Evolutionary conservation across 2,113 vertebrate genomes (phyloP).

Genomic region (Neotragus moschatus): DNA sequence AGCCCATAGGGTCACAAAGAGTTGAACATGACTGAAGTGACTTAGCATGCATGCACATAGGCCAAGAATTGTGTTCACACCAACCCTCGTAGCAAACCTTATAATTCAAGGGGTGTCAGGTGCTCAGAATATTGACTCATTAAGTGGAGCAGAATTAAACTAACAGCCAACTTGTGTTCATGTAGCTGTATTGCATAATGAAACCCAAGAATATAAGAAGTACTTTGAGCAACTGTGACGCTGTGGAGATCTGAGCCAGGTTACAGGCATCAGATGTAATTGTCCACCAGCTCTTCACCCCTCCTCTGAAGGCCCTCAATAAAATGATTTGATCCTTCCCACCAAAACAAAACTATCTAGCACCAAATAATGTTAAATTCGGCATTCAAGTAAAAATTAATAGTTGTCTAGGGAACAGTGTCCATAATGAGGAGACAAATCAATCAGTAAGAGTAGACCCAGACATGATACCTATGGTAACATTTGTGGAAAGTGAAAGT

Average conservation of each 20-base stretch:
- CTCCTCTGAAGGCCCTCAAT: background rate
- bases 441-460: background rate
- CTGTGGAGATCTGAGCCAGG: background rate
- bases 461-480: background rate
- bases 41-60: background rate
- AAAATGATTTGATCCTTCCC: background rate
- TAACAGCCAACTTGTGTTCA: background rate
- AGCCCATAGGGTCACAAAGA: background rate
- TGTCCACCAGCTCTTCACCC: background rate
- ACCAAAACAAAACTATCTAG: background rate
- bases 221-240: background rate
- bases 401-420: background rate
- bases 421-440: background rate
- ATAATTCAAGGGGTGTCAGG: background rate
- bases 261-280: background rate
- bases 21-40: background rate
- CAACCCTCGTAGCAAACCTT: background rate
- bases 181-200: background rate
- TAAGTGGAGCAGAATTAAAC: background rate
- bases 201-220: background rate
- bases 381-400: background rate
- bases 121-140: background rate
- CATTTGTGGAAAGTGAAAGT: background rate
- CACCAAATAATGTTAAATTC: background rate
- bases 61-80: background rate